phyloP scores from a whole-genome alignment of 2,888 invertebrate species.

The Subacronicta megacephala region DNA sequence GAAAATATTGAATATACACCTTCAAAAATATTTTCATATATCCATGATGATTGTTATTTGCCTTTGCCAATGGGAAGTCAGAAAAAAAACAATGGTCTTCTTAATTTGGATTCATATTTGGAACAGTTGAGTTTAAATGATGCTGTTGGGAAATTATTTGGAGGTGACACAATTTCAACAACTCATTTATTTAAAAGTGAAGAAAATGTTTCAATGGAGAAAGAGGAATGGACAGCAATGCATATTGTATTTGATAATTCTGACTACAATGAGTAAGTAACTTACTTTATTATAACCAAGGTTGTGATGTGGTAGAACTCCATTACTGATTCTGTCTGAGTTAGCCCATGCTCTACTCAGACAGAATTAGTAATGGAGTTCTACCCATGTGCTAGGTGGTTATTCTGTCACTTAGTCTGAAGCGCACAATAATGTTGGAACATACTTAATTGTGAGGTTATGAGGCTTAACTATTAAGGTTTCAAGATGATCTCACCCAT shows the following conservation, averaged over 20 bases:
- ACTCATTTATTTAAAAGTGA: slow-evolving; percentile 74
- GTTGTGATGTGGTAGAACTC: no score
- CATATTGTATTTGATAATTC: slow-evolving; percentile 81
- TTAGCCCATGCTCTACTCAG: no score
- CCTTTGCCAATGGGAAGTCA: slow-evolving; percentile 70
- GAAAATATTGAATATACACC: slow-evolving; percentile 70
- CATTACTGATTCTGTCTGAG: neutral
- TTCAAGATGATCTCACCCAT: no score
- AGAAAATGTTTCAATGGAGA: slow-evolving; percentile 62
- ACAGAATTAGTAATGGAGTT: no score
- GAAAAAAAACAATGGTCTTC: slow-evolving; percentile 40
- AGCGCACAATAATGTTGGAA: no score
- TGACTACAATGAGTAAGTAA: slow-evolving; percentile 80
- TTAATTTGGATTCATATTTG: slow-evolving; percentile 65
- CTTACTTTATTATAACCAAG: no score
- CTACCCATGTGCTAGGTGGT: no score
- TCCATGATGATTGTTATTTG: slow-evolving; percentile 88
- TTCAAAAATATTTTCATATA: slow-evolving; percentile 88
- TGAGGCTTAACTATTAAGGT: no score
- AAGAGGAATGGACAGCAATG: slow-evolving; percentile 78
- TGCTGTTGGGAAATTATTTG: slow-evolving; percentile 53
- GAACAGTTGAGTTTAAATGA: slow-evolving; percentile 66
- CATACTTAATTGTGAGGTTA: no score
- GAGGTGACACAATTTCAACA: slow-evolving; percentile 67
- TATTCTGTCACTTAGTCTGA: no score